Base-by-base conservation (phyloP, 2,888 invertebrate species). In the Acanthoscelides obtectus region DNA sequence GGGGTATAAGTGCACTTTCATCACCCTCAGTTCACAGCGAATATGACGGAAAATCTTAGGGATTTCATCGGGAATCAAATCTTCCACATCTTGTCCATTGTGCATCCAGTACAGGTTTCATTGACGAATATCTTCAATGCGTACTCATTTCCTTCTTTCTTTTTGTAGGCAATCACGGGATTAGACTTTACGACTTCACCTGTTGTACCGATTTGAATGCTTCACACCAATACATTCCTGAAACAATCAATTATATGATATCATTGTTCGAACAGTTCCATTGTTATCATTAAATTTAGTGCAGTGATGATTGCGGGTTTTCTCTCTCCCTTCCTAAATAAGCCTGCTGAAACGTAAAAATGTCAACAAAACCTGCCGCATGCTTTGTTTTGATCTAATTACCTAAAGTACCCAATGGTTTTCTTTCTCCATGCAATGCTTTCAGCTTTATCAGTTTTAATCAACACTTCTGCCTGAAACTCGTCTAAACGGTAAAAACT, bases 171-270 rank as follows among this genome's bases (percentile, higher is more conserved):
- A 22, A 90, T 81, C 25, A 90, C 82, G 80, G 83, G 88, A 17
- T 87, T 82, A 0, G 90, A 88, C 71, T 81, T 78, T 20, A 90
- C 80, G 21, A 87, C 79, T 77, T 73, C 88, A 21, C 67, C 84
- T 3, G 88, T 86, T 0, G 81, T 80, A 76, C 89, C 88, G 3
- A 45, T 45, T 45, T 45, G 17, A 45, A 45, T 0, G 88, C 90
- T 82, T 90, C 89, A 80, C 92, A 91, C 90, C 91, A 91, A 80
- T 91, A 92, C 75, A 17, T 22, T 8, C 20, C 25, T 20, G 68
- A 20, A 22, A 22, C 22, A 6, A 12, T 45, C 45, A 3, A 45
- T 4, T 45, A 17, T 12, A 25, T 25, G 4, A 25, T 25, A n/a
- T n/a, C n/a, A n/a, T n/a, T n/a, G n/a, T n/a, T 25, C 25, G 8